Base-by-base conservation (phyloP, 2,888 invertebrate species). In the Drosophila suboccidentalis region DNA sequence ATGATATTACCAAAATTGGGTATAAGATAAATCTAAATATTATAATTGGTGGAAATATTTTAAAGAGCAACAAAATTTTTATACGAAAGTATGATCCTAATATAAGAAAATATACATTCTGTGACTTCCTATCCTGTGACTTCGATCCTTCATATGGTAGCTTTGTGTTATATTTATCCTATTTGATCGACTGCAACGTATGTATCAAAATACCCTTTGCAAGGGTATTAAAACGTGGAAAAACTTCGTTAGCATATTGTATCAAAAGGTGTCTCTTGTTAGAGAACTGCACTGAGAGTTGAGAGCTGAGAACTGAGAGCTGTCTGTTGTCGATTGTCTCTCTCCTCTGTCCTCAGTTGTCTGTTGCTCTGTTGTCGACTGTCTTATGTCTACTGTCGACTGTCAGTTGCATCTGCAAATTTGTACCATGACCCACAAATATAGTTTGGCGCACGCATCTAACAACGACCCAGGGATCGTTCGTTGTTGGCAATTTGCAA, bases 391-490 rank as follows among this genome's bases (percentile, higher is more conserved):
- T 49, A 46, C 39, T 60, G 64, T 46, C 71, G 49, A 41, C 55
- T 64, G 64, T 62, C 53, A 59, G 71, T 57, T 65, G 71, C 65
- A 65, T 51, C 73, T 71, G 50, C 47, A 84, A 78, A 89, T 89
- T 75, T 87, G 89, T 86, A 81, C 80, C 86, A 86, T 86, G 86
- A 86, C 86, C 86, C 87, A 86, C 79, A 89, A 86, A 86, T 87
- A 86, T 70, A 85, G 76, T 83, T 85, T 84, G 87, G 78, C 70
- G 71, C 86, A 83, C 83, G 83, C 84, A 84, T 84, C 76, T 77
- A 75, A 66, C 62, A 72, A 77, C 87, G 83, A 85, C 76, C 82
- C 74, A 78, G 71, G 29, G 22, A 46, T 46, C 53, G 53, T 39
- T 46, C 53, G 53, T 39, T 32, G 49, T 51, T 70, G 70, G 89